Conservation (phyloP, 2,113 vertebrate species). For the Dryoscopus gambensis region DNA sequence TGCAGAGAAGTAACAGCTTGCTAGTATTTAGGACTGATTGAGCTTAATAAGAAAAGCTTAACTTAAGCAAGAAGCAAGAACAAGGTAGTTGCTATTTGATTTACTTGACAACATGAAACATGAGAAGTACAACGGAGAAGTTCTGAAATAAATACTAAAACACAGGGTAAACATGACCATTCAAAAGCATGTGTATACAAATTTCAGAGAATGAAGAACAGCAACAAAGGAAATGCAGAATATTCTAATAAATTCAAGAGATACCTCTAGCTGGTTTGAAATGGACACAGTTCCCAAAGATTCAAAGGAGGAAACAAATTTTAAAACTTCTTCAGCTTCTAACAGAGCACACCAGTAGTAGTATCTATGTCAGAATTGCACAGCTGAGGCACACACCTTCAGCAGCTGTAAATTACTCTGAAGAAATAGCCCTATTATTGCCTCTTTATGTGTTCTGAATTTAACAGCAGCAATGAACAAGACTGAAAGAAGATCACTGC, state of each 20-base stretch:
- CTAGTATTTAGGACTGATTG: not conserved
- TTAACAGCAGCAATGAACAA: not conserved
- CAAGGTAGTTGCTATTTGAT: not conserved
- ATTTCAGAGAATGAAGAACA: not conserved
- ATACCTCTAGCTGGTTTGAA: not conserved
- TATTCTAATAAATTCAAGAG: not conserved
- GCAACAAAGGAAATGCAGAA: not conserved
- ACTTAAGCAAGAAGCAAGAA: not conserved
- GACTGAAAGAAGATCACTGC: slow-evolving; percentile 11
- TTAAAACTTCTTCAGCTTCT: not conserved
- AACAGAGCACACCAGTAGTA: not conserved
- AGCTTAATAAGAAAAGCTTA: not conserved
- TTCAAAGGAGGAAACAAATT: not conserved
- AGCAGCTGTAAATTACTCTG: not conserved
- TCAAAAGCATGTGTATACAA: not conserved
- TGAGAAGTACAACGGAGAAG: not conserved
- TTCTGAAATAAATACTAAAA: not conserved
- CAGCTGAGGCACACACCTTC: not conserved
- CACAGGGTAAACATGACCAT: not conserved
- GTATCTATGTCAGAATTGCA: not conserved
- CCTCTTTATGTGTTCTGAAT: not conserved
- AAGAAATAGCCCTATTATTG: not conserved
- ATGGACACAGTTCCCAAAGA: not conserved
- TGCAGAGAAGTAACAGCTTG: not conserved
- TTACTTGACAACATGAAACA: not conserved